Conservation (phyloP, 2,113 vertebrate species). For the Tor tambroides region DNA sequence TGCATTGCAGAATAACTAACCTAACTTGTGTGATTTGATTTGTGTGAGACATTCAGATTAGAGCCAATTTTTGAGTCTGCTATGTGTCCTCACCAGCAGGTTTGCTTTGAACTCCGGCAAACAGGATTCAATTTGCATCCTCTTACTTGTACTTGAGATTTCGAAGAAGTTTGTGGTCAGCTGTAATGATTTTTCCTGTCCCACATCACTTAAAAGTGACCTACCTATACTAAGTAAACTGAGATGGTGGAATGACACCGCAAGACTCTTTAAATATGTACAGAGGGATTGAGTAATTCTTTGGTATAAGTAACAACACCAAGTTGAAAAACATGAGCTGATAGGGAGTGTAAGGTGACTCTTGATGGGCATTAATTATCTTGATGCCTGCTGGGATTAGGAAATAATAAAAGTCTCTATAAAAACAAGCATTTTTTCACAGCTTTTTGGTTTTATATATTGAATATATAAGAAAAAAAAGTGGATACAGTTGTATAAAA, state of each 20-base stretch:
- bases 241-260: constrained; percentile 46
- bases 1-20: constrained; percentile 63
- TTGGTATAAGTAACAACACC: constrained; percentile 51
- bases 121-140: neutral
- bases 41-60: neutral
- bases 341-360: constrained; percentile 39
- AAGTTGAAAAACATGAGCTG: constrained; percentile 38
- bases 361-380: constrained; percentile 44
- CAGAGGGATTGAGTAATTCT: constrained; percentile 49
- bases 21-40: constrained; percentile 42
- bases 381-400: constrained; percentile 7
- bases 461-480: neutral
- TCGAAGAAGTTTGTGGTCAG: constrained; percentile 39
- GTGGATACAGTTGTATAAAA: neutral
- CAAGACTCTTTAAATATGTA: constrained; percentile 62
- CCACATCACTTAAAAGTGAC: constrained; percentile 31
- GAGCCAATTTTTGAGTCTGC: neutral
- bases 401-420: neutral
- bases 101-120: neutral
- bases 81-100: neutral
- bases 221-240: constrained; percentile 41
- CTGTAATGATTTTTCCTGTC: constrained; percentile 27
- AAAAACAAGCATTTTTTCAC: neutral
- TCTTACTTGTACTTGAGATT: constrained; percentile 27
- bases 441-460: neutral